Conservation (phyloP, 2,797 vertebrate genomes). For the Carapus acus region DNA sequence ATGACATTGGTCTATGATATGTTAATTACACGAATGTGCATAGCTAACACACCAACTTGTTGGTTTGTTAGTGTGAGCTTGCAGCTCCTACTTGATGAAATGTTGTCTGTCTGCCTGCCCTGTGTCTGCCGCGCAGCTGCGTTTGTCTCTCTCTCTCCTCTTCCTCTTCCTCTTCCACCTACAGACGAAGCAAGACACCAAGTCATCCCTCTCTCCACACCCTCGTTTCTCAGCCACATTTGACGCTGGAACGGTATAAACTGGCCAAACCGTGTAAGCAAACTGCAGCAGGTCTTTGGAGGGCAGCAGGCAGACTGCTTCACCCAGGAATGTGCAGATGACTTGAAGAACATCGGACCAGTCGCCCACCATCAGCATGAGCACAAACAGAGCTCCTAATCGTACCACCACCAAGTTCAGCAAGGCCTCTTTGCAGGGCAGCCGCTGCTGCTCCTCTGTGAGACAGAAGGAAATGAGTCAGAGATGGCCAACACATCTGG, state of each 20-base stretch:
- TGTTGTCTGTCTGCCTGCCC: not conserved
- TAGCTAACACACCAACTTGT: too few relatives aligned
- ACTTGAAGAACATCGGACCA: slow-evolving; percentile 80
- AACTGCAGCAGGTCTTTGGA: slow-evolving; percentile 65
- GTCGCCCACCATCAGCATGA: slow-evolving; percentile 78
- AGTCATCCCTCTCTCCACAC: not conserved
- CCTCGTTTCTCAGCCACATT: not conserved
- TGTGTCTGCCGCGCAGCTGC: not conserved
- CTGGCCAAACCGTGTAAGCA: slow-evolving; percentile 62
- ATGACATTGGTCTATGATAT: too few relatives aligned
- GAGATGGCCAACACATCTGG: too few relatives aligned
- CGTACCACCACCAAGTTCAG: slow-evolving; percentile 73
- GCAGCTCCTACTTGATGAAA: slow-evolving; percentile 7
- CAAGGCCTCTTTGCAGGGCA: slow-evolving; percentile 36
- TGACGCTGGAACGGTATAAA: not conserved
- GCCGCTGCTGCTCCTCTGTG: slow-evolving; percentile 74
- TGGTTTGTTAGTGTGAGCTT: too few relatives aligned
- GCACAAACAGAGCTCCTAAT: slow-evolving; percentile 78
- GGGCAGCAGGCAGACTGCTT: slow-evolving; percentile 73
- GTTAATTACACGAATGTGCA: too few relatives aligned
- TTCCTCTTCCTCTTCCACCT: slow-evolving; percentile 51
- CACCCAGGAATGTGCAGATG: slow-evolving; percentile 74
- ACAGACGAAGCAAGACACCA: slow-evolving; percentile 19
- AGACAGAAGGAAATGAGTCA: slow-evolving; percentile 1
- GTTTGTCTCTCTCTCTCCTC: slow-evolving; percentile 13